A percentile compares a stretch with the other conserved stretches of the same genome.
These are phyloP conservation scores for Anolis carolinensis DNA, from an alignment of 2,113 vertebrate species.

Conservation along the genomic window DNA sequence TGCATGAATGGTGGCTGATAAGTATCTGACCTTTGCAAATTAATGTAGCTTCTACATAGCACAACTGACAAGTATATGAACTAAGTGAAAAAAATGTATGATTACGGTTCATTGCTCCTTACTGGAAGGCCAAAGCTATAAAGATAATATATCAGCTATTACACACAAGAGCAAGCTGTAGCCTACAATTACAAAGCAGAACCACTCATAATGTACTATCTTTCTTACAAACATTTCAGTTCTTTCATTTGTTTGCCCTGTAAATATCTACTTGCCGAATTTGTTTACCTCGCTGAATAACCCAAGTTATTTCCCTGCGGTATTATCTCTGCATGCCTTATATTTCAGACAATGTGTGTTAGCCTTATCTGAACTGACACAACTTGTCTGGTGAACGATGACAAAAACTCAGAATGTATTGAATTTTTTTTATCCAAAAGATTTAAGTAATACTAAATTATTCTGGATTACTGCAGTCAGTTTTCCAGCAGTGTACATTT, in stretches of 20 bases:
- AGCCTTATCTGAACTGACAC: background rate
- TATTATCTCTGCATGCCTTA: slow-evolving; percentile 1
- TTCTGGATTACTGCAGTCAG: background rate
- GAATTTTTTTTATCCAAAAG: background rate
- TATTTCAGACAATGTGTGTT: slow-evolving; percentile 18
- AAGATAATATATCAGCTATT: background rate
- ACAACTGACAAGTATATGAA: background rate
- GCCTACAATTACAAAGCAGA: background rate
- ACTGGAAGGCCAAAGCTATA: background rate
- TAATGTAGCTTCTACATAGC: background rate
- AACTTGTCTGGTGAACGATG: background rate
- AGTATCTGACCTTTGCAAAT: background rate
- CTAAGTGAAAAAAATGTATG: background rate
- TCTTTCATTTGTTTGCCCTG: background rate
- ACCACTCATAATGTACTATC: background rate
- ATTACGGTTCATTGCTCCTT: background rate
- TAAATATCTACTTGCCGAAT: background rate
- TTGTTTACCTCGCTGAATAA: background rate
- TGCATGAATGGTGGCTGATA: background rate
- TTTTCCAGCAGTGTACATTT: too few relatives aligned
- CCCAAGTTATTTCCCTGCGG: slow-evolving; percentile 6
- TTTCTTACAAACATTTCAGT: background rate
- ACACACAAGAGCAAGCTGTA: background rate
- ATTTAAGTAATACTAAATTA: background rate
- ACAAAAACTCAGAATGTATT: background rate